Evolutionary conservation across 2,113 vertebrate species (phyloP).

Genomic region (Sciurus niger): DNA sequence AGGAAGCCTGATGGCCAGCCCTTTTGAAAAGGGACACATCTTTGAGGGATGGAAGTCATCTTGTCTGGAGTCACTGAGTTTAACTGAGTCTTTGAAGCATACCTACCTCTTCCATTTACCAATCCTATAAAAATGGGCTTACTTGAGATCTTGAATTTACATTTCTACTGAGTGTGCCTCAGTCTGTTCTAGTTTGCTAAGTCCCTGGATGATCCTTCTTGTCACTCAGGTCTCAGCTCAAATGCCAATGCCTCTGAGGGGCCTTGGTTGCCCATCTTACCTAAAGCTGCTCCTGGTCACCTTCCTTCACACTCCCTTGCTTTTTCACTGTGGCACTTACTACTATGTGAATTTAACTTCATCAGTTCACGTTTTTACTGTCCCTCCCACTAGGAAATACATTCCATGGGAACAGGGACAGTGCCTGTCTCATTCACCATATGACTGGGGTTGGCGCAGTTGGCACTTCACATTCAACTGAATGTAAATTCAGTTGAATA

Average conservation of each 20-base stretch:
- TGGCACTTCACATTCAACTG: fast-evolving
- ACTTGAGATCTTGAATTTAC: neutral
- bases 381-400: neutral
- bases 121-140: neutral
- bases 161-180: neutral
- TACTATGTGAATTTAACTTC: neutral
- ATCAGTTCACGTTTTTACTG: neutral
- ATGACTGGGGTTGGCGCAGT: neutral
- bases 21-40: neutral
- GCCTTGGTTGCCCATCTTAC: neutral
- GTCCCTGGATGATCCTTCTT: neutral
- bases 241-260: neutral
- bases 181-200: neutral
- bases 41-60: neutral
- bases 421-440: neutral
- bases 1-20: neutral
- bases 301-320: neutral
- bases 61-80: too few species aligned
- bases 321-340: neutral
- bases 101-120: neutral
- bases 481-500: neutral
- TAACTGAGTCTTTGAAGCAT: neutral
- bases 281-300: fast-evolving
- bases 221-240: neutral
- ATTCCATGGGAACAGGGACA: neutral